A percentile compares a stretch with the other conserved stretches of the same genome.
These are phyloP conservation scores for Hemistola chrysoprasaria DNA, from an alignment of 2,888 invertebrate species.

Conservation along the genomic window DNA sequence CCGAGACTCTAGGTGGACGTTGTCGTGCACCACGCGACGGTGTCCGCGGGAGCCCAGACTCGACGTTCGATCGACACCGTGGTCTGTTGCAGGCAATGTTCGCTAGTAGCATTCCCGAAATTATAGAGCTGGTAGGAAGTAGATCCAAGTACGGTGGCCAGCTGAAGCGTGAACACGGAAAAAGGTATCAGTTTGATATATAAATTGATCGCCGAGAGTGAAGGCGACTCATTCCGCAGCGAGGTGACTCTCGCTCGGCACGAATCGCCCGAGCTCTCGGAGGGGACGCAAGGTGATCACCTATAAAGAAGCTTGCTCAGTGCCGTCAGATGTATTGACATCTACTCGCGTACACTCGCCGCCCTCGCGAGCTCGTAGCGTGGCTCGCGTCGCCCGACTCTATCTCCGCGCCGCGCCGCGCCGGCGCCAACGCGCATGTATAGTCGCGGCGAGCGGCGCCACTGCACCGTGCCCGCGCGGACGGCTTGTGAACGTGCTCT, in stretches of 20 bases:
- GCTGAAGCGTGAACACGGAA: conserved; percentile 99
- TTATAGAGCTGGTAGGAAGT: conserved; percentile 99
- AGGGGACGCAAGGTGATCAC: conserved; percentile 70
- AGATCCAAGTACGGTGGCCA: conserved; percentile 99
- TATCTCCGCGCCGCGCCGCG: conserved; percentile 37
- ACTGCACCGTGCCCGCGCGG: conserved; percentile 43
- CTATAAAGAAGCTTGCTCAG: conserved; percentile 80
- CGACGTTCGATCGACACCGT: conserved; percentile 75
- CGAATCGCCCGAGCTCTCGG: conserved; percentile 71
- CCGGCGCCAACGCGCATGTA: conserved; percentile 30
- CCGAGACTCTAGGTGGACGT: conserved; percentile 75
- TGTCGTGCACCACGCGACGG: conserved; percentile 81
- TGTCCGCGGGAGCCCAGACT: conserved; percentile 63
- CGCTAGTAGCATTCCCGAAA: conserved; percentile 99
- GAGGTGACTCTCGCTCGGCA: conserved; percentile 47
- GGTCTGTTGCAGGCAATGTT: conserved; percentile 98
- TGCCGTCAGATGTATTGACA: conserved; percentile 83
- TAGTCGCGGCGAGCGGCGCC: conserved; percentile 43
- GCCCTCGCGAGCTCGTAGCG: too few relatives aligned
- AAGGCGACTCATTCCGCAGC: conserved; percentile 67
- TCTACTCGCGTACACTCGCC: conserved; percentile 76
- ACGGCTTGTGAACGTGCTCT: conserved; percentile 67
- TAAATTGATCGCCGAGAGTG: conserved; percentile 69
- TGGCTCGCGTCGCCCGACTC: conserved; percentile 41
- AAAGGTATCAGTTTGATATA: conserved; percentile 91